These are phyloP conservation scores for Egretta garzetta DNA, from an alignment of 2,113 vertebrate genomes.

Conservation along the genomic window DNA sequence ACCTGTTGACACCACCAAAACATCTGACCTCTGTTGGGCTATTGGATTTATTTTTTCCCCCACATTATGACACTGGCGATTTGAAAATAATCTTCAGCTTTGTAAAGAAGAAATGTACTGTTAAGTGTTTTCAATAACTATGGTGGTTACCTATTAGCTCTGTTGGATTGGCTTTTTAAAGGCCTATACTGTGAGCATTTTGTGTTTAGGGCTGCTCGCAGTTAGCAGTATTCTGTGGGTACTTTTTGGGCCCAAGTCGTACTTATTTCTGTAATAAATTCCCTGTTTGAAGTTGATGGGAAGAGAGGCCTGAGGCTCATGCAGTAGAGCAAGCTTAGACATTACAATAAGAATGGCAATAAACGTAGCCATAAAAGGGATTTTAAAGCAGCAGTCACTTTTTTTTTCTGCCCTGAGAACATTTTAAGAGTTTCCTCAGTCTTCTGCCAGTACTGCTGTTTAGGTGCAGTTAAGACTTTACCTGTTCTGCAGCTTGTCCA, in stretches of 20 bases:
- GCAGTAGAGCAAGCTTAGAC: constrained; percentile 1
- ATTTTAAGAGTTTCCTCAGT: background rate
- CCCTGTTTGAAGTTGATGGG: background rate
- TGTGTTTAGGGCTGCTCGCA: background rate
- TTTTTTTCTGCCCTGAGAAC: background rate
- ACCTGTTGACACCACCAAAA: background rate
- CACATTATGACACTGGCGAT: accelerated
- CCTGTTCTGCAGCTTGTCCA: background rate
- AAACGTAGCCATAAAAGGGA: constrained; percentile 8
- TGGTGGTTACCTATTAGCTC: background rate
- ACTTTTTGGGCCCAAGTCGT: background rate
- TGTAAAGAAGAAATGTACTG: background rate
- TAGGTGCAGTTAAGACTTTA: background rate
- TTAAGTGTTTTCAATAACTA: background rate
- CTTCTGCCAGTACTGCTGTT: background rate
- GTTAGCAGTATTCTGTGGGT: background rate
- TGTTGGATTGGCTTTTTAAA: background rate
- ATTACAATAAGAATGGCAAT: constrained; percentile 23
- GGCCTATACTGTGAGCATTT: background rate
- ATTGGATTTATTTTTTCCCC: background rate
- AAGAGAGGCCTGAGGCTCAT: constrained; percentile 32
- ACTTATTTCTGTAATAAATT: constrained; percentile 30
- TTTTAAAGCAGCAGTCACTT: background rate
- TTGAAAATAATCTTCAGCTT: background rate
- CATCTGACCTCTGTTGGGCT: background rate